Conservation (phyloP, 1,140 invertebrate genomes). For the Formica selysi region DNA sequence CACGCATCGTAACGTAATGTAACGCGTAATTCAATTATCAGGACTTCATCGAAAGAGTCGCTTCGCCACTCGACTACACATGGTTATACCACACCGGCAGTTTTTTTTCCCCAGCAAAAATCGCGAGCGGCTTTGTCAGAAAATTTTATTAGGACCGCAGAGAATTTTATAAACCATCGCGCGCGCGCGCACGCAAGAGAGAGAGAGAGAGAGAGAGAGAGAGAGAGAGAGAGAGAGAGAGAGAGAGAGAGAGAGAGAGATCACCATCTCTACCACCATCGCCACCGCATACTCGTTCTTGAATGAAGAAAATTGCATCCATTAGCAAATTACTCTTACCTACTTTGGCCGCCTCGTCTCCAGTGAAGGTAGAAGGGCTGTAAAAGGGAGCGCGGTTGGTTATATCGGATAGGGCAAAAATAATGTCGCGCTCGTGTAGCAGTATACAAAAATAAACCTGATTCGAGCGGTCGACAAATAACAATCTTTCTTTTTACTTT, state of each 20-base stretch:
- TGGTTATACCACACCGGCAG: not conserved
- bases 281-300: not conserved
- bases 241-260: too few relatives aligned
- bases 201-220: too few relatives aligned
- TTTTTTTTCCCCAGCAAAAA: conserved; percentile 24
- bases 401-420: conserved; percentile 64
- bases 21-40: conserved; percentile 36
- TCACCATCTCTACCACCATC: not conserved
- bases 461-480: conserved; percentile 19
- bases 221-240: too few relatives aligned
- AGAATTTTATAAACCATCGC: conserved; percentile 31
- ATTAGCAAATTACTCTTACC: conserved; percentile 73
- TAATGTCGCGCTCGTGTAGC: conserved; percentile 14
- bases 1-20: conserved; percentile 30
- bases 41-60: not conserved
- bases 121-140: conserved; percentile 35
- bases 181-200: too few relatives aligned
- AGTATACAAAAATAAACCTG: conserved; percentile 49
- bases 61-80: not conserved
- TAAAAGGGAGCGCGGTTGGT: conserved; percentile 61
- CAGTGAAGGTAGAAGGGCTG: conserved; percentile 34
- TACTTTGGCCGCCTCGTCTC: conserved; percentile 52
- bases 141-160: conserved; percentile 53
- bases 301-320: conserved; percentile 71
- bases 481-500: not conserved